Evolutionary conservation across 2,113 vertebrate species (phyloP).

Genomic region (Gambusia affinis): DNA sequence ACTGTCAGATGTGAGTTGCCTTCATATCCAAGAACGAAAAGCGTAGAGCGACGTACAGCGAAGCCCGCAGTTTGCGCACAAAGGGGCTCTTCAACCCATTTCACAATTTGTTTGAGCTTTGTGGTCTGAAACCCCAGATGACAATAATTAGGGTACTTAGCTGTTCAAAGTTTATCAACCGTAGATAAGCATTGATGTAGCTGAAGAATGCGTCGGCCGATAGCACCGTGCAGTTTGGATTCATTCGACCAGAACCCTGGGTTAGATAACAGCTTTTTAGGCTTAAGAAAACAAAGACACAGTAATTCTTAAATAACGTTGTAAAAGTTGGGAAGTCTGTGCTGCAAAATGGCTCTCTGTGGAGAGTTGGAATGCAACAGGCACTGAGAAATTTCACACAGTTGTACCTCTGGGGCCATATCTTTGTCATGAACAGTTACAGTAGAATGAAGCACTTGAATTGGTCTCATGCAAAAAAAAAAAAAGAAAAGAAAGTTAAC

Average conservation of each 20-base stretch:
- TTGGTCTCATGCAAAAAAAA: slow-evolving; percentile 22
- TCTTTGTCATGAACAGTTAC: slow-evolving; percentile 46
- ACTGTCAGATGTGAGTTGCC: slow-evolving; percentile 72
- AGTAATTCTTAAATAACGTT: slow-evolving; percentile 46
- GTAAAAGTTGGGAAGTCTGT: slow-evolving; percentile 56
- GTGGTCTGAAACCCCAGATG: slow-evolving; percentile 72
- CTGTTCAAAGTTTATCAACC: slow-evolving; percentile 75
- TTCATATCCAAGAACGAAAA: slow-evolving; percentile 60
- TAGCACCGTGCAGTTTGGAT: slow-evolving; percentile 73
- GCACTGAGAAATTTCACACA: slow-evolving; percentile 57
- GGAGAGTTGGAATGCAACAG: slow-evolving; percentile 50
- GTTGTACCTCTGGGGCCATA: slow-evolving; percentile 36
- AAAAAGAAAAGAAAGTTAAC: slow-evolving; percentile 6
- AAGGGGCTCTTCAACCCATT: slow-evolving; percentile 55
- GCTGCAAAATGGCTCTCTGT: slow-evolving; percentile 58
- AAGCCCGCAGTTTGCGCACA: slow-evolving; percentile 41
- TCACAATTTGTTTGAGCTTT: slow-evolving; percentile 64
- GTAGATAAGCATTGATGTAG: slow-evolving; percentile 77
- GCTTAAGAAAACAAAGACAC: slow-evolving; percentile 64
- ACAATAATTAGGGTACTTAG: slow-evolving; percentile 78
- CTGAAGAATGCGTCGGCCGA: slow-evolving; percentile 69
- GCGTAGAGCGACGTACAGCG: slow-evolving; percentile 57
- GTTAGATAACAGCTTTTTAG: slow-evolving; percentile 61
- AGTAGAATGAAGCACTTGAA: slow-evolving; percentile 40
- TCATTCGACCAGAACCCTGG: slow-evolving; percentile 70